Evolutionary conservation across 2,113 vertebrate genomes (phyloP).

Genomic region (Pseudorasbora parva): DNA sequence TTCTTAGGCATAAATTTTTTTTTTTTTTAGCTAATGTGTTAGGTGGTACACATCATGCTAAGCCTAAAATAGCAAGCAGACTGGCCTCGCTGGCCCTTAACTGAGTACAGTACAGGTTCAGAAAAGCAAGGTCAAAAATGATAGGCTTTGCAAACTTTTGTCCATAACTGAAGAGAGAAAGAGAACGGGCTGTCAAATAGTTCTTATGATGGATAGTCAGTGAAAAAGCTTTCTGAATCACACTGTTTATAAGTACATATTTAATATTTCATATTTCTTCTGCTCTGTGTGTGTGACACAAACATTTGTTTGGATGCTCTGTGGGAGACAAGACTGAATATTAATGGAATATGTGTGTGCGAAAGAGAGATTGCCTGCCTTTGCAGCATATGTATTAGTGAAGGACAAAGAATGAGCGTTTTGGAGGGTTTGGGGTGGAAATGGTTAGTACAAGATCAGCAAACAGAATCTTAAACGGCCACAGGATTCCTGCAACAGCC

Average conservation of each 20-base stretch:
- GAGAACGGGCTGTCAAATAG: conserved; percentile 27
- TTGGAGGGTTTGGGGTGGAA: conserved; percentile 25
- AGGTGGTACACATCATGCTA: background rate
- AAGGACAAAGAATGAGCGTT: conserved; percentile 26
- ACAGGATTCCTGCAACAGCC: conserved; percentile 16
- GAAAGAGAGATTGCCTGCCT: conserved; percentile 1
- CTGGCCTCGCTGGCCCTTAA: background rate
- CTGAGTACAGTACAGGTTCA: background rate
- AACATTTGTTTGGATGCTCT: conserved; percentile 37
- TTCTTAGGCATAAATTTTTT: background rate
- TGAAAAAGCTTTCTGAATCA: conserved; percentile 29
- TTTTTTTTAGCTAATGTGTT: background rate
- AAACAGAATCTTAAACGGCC: conserved; percentile 16
- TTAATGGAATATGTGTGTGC: conserved; percentile 19
- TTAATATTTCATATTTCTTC: conserved; percentile 43
- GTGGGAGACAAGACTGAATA: conserved; percentile 43
- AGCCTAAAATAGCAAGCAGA: conserved; percentile 2
- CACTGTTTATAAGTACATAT: conserved; percentile 46
- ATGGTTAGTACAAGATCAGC: background rate
- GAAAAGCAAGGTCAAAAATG: conserved; percentile 24
- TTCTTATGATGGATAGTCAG: conserved; percentile 19
- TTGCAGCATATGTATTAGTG: conserved; percentile 34
- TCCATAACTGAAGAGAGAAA: conserved; percentile 20
- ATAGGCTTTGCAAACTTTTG: conserved; percentile 24
- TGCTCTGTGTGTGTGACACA: conserved; percentile 36